Evolutionary conservation across 2,888 invertebrate genomes (phyloP).

Genomic region (Notocelia uddmanniana): DNA sequence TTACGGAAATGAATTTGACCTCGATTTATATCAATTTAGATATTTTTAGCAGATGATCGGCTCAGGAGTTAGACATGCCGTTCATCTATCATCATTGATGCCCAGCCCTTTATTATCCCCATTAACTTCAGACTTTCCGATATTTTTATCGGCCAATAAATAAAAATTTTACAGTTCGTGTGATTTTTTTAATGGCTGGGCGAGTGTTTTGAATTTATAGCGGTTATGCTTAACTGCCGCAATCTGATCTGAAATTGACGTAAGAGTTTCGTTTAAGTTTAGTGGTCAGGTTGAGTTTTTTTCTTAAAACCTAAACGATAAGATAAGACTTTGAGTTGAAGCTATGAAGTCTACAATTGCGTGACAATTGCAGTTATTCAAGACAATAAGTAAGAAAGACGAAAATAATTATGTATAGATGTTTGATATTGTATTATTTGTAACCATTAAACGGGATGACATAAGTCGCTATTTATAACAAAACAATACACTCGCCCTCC

Average conservation of each 20-base stretch:
- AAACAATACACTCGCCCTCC: constrained; percentile 43
- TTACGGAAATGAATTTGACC: constrained; percentile 34
- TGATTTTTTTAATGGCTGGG: constrained; percentile 27
- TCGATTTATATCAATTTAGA: constrained; percentile 44
- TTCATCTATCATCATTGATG: constrained; percentile 41
- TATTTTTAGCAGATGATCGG: constrained; percentile 39
- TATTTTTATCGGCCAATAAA: constrained; percentile 35
- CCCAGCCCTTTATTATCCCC: constrained; percentile 36
- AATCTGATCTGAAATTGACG: not conserved
- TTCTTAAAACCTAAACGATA: too few species aligned
- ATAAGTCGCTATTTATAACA: constrained; percentile 38
- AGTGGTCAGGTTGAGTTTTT: too few species aligned
- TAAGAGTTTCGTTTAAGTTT: too few species aligned
- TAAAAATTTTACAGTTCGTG: constrained; percentile 31
- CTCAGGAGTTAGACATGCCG: constrained; percentile 11
- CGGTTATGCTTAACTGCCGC: not conserved
- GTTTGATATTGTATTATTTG: constrained; percentile 12
- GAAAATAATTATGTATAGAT: too few species aligned
- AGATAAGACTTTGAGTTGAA: too few species aligned
- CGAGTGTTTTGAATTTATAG: not conserved
- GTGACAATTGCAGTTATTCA: not conserved
- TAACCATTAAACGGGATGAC: constrained; percentile 19
- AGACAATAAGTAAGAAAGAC: not conserved
- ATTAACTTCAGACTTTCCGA: constrained; percentile 35
- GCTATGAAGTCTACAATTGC: too few species aligned